Percentiles rank a stretch among this genome's conserved stretches.
These are phyloP conservation scores for Dromas ardeola DNA, from an alignment of 2,113 vertebrate species.

Conservation along the genomic window DNA sequence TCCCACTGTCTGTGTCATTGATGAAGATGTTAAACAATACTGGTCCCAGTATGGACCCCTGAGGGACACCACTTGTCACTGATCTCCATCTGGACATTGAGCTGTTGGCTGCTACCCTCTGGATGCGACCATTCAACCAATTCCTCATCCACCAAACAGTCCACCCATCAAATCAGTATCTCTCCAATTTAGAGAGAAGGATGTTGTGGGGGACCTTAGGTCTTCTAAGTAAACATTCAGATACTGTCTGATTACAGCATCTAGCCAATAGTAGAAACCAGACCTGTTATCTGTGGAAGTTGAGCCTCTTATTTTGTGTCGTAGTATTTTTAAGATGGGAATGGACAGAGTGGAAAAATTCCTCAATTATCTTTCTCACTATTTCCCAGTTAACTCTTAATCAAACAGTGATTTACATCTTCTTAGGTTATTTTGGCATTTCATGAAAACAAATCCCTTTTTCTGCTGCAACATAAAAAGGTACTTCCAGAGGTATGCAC, in stretches of 20 bases:
- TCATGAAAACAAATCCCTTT: neutral
- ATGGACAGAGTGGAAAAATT: neutral
- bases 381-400: neutral
- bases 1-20: too few relatives aligned
- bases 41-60: too few relatives aligned
- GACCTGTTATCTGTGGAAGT: neutral
- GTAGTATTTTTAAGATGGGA: neutral
- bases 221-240: neutral
- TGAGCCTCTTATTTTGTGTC: neutral
- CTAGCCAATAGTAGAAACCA: neutral
- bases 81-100: neutral
- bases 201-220: neutral
- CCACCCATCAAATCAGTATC: neutral
- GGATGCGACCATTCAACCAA: neutral
- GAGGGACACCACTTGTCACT: too few relatives aligned
- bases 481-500: neutral
- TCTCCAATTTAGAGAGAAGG: neutral
- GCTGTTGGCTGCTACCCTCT: neutral
- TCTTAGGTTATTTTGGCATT: neutral
- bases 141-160: neutral
- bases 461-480: neutral
- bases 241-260: neutral
- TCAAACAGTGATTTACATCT: neutral
- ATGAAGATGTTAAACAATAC: too few relatives aligned
- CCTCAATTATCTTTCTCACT: neutral